Evolutionary conservation across 2,888 invertebrate species (phyloP).

Genomic region (Terebella lapidaria): DNA sequence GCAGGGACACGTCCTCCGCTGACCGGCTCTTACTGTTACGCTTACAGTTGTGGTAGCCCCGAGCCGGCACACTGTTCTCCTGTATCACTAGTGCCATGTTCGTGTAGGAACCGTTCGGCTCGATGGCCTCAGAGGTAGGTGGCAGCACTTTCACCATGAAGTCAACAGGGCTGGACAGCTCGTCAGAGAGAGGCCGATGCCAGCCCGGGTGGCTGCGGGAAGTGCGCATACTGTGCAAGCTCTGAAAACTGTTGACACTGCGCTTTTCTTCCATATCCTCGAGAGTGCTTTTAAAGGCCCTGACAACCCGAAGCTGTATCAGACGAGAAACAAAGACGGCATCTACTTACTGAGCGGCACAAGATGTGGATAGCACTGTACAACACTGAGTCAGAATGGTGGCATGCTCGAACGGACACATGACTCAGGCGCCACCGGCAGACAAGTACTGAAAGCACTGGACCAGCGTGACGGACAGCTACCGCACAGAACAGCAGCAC

Average conservation of each 20-base stretch:
- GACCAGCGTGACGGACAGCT: too few species aligned
- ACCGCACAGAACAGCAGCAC: too few species aligned
- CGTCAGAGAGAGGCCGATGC: conserved; percentile 71
- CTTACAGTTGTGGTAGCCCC: conserved; percentile 18
- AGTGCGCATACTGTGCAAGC: conserved; percentile 49
- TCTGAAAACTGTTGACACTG: conserved; percentile 80
- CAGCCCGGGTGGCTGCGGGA: conserved; percentile 69
- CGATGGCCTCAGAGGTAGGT: neutral
- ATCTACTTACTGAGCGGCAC: too few species aligned
- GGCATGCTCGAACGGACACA: too few species aligned
- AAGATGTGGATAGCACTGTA: too few species aligned
- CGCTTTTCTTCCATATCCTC: conserved; percentile 99
- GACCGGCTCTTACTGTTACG: conserved; percentile 45
- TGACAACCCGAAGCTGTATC: conserved; percentile 98
- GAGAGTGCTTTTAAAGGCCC: conserved; percentile 98
- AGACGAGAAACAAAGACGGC: conserved; percentile 7
- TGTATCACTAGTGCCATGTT: conserved; percentile 29
- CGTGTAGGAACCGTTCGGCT: conserved; percentile 27
- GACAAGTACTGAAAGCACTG: too few species aligned
- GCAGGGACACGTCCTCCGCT: conserved; percentile 40
- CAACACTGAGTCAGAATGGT: too few species aligned
- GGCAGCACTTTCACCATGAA: neutral
- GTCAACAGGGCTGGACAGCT: conserved; percentile 37
- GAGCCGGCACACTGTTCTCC: conserved; percentile 16
- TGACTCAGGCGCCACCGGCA: too few species aligned